Evolutionary conservation across 2,797 vertebrate species (phyloP).

Genomic region (Varecia variegata): DNA sequence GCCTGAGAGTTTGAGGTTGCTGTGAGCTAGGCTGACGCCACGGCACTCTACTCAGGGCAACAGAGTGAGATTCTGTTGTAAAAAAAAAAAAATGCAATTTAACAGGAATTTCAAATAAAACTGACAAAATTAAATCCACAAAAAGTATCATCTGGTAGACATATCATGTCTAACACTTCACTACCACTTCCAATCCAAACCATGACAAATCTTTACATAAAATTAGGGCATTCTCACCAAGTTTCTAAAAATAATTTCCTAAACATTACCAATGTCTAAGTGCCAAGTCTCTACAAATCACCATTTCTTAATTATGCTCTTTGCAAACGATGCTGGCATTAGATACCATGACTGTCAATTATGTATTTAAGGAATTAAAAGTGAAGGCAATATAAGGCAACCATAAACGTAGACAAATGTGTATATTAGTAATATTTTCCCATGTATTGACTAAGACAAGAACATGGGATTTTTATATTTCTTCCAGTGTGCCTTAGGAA

Average conservation of each 20-base stretch:
- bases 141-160: neutral
- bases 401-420: neutral
- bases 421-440: neutral
- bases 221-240: neutral
- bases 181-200: neutral
- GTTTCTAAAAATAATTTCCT: neutral
- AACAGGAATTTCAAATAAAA: conserved; percentile 24
- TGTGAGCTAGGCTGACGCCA: too few species aligned
- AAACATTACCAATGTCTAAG: neutral
- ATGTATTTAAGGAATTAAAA: conserved; percentile 47
- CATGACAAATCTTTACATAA: neutral
- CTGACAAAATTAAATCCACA: neutral
- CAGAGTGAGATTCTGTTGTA: too few species aligned
- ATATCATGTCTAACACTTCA: neutral
- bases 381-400: conserved; percentile 17
- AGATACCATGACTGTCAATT: neutral
- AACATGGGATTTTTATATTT: conserved; percentile 15
- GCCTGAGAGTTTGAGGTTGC: too few species aligned
- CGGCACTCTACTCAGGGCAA: too few species aligned
- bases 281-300: neutral
- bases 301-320: neutral
- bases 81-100: neutral
- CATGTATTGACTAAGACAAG: neutral
- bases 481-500: conserved; percentile 54
- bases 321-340: conserved; percentile 37